Percentiles rank a stretch among this genome's conserved stretches.
Evolutionary conservation across 2,888 invertebrate genomes (phyloP).

Genomic region (Leptura quadrifasciata): DNA sequence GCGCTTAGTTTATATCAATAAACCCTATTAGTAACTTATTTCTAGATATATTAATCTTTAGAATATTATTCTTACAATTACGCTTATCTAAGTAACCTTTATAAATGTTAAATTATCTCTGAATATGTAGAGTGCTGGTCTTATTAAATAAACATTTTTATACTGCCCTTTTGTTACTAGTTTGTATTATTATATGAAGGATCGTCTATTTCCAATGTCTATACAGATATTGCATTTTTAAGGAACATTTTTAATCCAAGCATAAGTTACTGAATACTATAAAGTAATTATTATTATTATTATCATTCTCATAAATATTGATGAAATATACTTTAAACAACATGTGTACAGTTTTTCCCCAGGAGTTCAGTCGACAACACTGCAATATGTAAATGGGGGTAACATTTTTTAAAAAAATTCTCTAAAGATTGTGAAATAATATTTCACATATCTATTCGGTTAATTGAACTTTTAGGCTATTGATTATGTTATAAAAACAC

Average conservation of each 20-base stretch:
- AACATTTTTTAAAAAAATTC: no score
- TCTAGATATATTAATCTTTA: slow-evolving; percentile 42
- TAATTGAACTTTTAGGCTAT: no score
- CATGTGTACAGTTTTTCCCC: no score
- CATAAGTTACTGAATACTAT: no score
- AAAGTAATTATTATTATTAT: no score
- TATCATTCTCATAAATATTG: no score
- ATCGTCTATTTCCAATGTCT: not conserved
- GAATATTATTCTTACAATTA: slow-evolving; percentile 47
- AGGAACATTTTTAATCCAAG: not conserved
- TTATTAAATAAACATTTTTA: slow-evolving; percentile 23
- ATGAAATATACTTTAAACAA: no score
- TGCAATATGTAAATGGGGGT: no score
- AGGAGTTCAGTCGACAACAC: no score
- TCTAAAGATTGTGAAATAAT: no score
- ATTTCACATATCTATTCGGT: no score
- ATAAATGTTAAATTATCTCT: slow-evolving; percentile 15
- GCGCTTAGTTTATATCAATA: slow-evolving; percentile 16
- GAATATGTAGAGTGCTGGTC: slow-evolving; percentile 14
- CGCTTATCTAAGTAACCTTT: slow-evolving; percentile 36
- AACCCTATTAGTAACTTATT: slow-evolving; percentile 14
- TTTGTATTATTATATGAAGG: not conserved
- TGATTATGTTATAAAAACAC: no score
- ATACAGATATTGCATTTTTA: not conserved
- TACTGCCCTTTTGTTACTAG: not conserved